Conservation (phyloP, 1,140 invertebrate species). For the Drosophila equinoxialis region DNA sequence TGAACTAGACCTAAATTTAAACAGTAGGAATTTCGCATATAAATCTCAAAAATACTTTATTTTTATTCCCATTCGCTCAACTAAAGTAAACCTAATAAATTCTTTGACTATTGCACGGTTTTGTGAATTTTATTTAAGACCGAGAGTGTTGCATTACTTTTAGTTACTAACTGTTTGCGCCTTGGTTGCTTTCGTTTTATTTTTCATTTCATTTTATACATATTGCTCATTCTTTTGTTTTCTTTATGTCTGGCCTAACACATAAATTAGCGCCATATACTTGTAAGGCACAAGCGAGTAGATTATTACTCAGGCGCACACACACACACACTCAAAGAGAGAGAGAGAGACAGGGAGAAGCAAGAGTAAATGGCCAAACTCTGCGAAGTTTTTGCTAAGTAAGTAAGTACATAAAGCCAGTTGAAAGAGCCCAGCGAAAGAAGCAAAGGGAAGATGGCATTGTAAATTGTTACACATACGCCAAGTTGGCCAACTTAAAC, state of each 20-base stretch:
- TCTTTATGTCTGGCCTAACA: conserved; percentile 38
- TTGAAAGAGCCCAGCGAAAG: not conserved
- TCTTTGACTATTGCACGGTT: not conserved
- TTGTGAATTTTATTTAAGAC: not conserved
- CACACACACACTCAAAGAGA: not conserved
- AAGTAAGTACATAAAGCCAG: conserved; percentile 4
- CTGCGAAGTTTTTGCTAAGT: conserved; percentile 3
- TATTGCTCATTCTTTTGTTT: conserved; percentile 39
- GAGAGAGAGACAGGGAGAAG: not conserved
- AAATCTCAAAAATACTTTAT: not conserved
- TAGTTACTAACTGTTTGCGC: conserved; percentile 29
- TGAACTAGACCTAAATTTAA: no score
- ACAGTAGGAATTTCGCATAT: no score
- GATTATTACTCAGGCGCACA: conserved; percentile 54
- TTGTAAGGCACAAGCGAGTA: conserved; percentile 31
- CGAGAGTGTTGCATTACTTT: conserved; percentile 12
- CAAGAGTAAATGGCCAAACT: not conserved
- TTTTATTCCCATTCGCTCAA: not conserved
- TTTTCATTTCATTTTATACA: conserved; percentile 1
- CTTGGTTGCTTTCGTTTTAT: not conserved
- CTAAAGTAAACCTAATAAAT: not conserved
- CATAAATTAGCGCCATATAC: conserved; percentile 67
- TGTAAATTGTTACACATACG: conserved; percentile 41
- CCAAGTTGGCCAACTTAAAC: conserved; percentile 31
- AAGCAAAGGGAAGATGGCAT: not conserved